Base-by-base conservation (phyloP, 2,888 invertebrate species). In the Cabera pusaria region DNA sequence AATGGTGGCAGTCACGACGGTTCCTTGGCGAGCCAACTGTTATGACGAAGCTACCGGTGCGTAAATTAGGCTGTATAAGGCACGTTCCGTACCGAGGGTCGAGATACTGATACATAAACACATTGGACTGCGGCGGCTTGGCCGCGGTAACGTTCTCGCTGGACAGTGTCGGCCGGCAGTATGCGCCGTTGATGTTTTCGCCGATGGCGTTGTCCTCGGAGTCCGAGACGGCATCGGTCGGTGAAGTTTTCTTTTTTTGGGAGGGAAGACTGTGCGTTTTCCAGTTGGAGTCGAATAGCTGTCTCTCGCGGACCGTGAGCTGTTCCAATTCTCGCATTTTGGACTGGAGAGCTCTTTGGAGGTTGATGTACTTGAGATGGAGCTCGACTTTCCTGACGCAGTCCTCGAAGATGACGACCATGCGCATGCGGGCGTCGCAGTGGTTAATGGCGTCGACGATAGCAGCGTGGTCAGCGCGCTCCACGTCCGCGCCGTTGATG, bases 341-440 rank as follows among this genome's bases (percentile, higher is more conserved):
- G 23, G 92, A 92, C 75, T 97, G 96, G 10, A 97, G 84, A 17
- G 94, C 90, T 56, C 95, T 91, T 81, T 97, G 97, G 14, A 98
- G 90, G 65, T 96, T 96, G 51, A 98, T 96, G 68, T 96, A 97
- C 44, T 97, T 93, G 91, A 97, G 96, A 73, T 98, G 97, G 0
- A 98, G 91, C 65, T 97, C 97, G 19, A 98, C 88, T 91, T 98
- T 98, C 44, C 96, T 92, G 1, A 98, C 97, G 66, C 98, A 97
- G 74, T 98, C 97, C 87, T 98, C 98, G 72, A 98, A 98, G 18
- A 98, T 92, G 6, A 98, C 98, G 11, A 98, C 98, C 95, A 98
- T 96, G 33, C 98, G 92, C 95, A 98, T 96, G 50, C 96, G 91
- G 9, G 95, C 90, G 68, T 96, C 96, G 85, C 97, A 96, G 68